Base-by-base conservation (phyloP, 1,140 invertebrate genomes). In the Ostrea edulis region DNA sequence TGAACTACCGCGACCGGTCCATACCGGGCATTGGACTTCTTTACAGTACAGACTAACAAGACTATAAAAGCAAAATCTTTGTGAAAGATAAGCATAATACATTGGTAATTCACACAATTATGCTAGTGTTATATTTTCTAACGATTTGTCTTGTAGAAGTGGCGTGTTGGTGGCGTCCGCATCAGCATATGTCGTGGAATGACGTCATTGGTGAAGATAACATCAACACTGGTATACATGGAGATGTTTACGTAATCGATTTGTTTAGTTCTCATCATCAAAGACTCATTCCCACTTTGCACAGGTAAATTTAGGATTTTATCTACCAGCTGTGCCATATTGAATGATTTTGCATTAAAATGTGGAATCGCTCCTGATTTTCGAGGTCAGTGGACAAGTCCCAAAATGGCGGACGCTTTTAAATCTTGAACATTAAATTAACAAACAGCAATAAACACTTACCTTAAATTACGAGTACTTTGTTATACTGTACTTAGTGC, bases 131-230 rank as follows among this genome's bases (percentile, higher is more conserved):
- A 12, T 20, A 22, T 9, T 2, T 25, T 25, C 22, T 71, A 22
- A 25, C 65, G 65, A 8, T 71, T 4, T 9, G 65, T 7, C 7
- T 71, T 12, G 65, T 71, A 25, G 65, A 71, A 12, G 22, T 62
- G 58, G 7, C n/a, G 5, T 17, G 65, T 25, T 25, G 25, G n/a
- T 71, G 65, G 65, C 65, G 22, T 71, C 65, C 65, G n/a, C 65
- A 71, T 25, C 65, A 71, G 65, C 65, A 71, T 25, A 71, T 71
- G 65, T 25, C 65, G 12, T 71, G 65, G 65, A 71, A 71, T 71
- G 65, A 71, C 65, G 65, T 71, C 22, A 71, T 71, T 25, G 65
- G 65, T 12, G 65, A 71, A 12, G 22, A 22, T 29, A 8, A 71
- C 65, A 29, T 71, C 65, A 71, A 71, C 65, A 71, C 22, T 29